A percentile compares a stretch with the other conserved stretches of the same genome.
Conservation (phyloP, 2,797 vertebrate genomes). For the Lacerta agilis region DNA sequence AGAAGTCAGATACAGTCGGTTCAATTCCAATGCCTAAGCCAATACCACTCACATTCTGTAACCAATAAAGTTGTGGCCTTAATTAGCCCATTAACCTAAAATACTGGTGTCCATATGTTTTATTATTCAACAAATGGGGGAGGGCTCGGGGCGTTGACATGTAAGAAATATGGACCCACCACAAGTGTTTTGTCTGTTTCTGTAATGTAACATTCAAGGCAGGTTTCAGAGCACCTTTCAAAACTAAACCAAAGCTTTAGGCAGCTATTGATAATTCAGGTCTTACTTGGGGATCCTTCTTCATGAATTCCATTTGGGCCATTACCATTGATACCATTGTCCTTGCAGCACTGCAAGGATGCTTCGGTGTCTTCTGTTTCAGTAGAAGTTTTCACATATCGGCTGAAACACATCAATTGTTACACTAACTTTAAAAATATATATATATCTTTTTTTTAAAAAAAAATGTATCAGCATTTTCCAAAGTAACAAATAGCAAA, state of each 20-base stretch:
- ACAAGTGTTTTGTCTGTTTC: too few relatives aligned
- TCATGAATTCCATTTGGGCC: slow-evolving; percentile 93
- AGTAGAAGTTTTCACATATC: slow-evolving; percentile 87
- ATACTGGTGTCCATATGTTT: too few relatives aligned
- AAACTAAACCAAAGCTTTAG: slow-evolving; percentile 28
- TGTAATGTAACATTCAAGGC: neutral
- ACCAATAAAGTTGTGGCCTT: too few relatives aligned
- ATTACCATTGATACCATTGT: slow-evolving; percentile 92
- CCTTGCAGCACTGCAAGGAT: slow-evolving; percentile 85
- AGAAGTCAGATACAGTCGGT: too few relatives aligned
- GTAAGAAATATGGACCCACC: too few relatives aligned
- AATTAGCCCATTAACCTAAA: too few relatives aligned
- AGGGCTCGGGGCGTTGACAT: too few relatives aligned
- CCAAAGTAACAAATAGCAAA: too few relatives aligned
- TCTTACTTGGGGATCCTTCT: slow-evolving; percentile 96
- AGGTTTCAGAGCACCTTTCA: neutral
- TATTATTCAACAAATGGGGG: too few relatives aligned
- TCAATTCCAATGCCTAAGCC: too few relatives aligned
- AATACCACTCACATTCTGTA: too few relatives aligned
- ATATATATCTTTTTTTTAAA: neutral
- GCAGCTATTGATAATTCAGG: slow-evolving; percentile 40
- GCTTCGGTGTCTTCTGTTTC: slow-evolving; percentile 89
- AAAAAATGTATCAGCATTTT: neutral
- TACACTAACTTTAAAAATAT: slow-evolving; percentile 1
- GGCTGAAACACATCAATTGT: slow-evolving; percentile 77